Evolutionary conservation across 2,113 vertebrate species (phyloP).

Genomic region (Grus americana): DNA sequence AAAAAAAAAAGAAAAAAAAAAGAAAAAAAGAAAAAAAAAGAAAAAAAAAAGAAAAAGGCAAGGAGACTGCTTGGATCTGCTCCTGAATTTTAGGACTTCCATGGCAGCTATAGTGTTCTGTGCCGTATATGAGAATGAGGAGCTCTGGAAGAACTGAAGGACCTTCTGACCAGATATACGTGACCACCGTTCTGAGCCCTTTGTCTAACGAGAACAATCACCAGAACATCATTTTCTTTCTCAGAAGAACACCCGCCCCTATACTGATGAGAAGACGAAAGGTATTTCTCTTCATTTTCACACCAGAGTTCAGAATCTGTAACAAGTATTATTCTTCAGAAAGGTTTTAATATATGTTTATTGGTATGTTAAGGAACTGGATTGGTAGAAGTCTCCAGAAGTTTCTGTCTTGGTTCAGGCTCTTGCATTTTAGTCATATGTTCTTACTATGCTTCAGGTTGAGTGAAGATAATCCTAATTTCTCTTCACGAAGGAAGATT

Average conservation of each 20-base stretch:
- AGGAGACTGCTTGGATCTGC: not conserved
- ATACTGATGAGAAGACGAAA: not conserved
- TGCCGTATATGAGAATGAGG: not conserved
- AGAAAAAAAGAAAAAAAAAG: too few relatives aligned
- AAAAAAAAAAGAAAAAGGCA: not conserved
- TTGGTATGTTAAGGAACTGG: not conserved
- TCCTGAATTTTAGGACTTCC: not conserved
- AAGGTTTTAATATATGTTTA: fast-evolving
- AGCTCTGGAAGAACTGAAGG: not conserved
- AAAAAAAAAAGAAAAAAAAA: too few relatives aligned
- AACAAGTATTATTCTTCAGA: not conserved
- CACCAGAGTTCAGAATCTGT: not conserved
- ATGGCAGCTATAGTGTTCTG: not conserved
- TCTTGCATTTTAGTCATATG: not conserved
- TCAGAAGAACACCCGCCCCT: not conserved
- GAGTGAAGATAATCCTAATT: not conserved
- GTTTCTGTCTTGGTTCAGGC: not conserved
- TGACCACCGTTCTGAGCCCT: not conserved
- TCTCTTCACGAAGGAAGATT: not conserved
- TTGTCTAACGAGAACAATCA: not conserved
- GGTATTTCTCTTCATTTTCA: not conserved
- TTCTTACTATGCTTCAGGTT: not conserved
- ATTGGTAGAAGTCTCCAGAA: not conserved
- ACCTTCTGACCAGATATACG: fast-evolving
- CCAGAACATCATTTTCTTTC: not conserved